Base-by-base conservation (phyloP, 2,797 vertebrate genomes). In the Chaunax sp. region DNA sequence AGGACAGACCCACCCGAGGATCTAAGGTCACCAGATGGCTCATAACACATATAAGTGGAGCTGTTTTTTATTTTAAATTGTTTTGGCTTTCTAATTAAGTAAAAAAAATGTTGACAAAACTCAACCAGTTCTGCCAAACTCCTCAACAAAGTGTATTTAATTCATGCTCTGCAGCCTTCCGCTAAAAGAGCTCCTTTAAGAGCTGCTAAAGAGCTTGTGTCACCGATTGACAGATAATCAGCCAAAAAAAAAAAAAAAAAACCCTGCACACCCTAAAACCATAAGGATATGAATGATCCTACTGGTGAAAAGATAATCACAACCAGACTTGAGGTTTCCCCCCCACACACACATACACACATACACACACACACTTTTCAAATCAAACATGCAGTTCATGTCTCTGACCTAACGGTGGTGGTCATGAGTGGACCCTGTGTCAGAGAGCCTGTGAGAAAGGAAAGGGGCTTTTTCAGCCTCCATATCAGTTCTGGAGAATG, bases 381-480 rank as follows among this genome's bases (percentile, higher is more conserved):
- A 10, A 45, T 65, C 55, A 66, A 25, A 67, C 12, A 5, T 49
- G 78, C 19, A 75, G 52, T 87, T 73, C 38, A 15, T 2, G 18
- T 37, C 41, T 61, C n/a, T 57, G 16, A 69, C 83, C 89, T 86
- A 72, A 46, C 3, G 71, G 80, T 77, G 85, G 87, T 67, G 35
- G 33, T 58, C 66, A 69, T 26, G 75, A 86, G 82, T 64, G 35
- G 14, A 63, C 47, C 28, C n/a, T 58, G 11, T 8, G 7, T n/a
- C 46, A 25, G 33, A 20, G 2, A 41, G 26, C 18, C 61, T 66
- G 61, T 6, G 55, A 58, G 72, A 65, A 52, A 53, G 47, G 15
- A 56, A 26, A 52, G 52, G 35, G 47, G 15, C 46, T 82, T 64
- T 69, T 50, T 72, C 51, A 75, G 53, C 22, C 22, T 46, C 26